These are phyloP conservation scores for Chironomus tentans DNA, from an alignment of 2,888 invertebrate species.

Conservation along the genomic window DNA sequence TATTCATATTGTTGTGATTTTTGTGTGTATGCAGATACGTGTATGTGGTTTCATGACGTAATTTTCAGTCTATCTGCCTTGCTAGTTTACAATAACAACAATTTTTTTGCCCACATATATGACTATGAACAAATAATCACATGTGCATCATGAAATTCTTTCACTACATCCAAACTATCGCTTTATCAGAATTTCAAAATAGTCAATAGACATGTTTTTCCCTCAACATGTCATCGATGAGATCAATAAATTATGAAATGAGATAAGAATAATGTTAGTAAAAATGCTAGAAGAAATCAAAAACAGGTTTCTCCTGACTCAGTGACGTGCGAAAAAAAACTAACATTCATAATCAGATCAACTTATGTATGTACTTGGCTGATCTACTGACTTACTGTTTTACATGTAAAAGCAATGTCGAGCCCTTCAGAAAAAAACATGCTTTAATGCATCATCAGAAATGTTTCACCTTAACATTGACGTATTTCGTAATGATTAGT, in stretches of 20 bases:
- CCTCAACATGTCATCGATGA: too few relatives aligned
- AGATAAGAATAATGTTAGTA: not conserved
- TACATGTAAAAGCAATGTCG: not conserved
- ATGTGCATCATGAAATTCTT: too few relatives aligned
- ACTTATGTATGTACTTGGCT: not conserved
- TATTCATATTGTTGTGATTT: too few relatives aligned
- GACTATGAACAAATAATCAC: too few relatives aligned
- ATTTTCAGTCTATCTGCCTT: not conserved
- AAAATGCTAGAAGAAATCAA: not conserved
- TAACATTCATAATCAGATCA: not conserved
- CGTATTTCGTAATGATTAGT: not conserved
- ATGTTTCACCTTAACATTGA: conserved; percentile 22
- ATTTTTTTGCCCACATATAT: too few relatives aligned
- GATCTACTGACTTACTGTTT: not conserved
- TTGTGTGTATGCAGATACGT: too few relatives aligned
- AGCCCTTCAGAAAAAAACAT: not conserved
- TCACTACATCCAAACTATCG: too few relatives aligned
- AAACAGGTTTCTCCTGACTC: not conserved
- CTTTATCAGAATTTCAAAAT: too few relatives aligned
- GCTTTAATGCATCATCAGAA: not conserved
- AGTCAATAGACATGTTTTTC: too few relatives aligned
- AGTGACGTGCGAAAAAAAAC: not conserved
- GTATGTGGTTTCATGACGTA: not conserved
- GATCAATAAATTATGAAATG: too few relatives aligned
- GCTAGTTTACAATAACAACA: too few relatives aligned